These are phyloP conservation scores for Elaphurus davidianus DNA, from an alignment of 2,113 vertebrate species.

Conservation along the genomic window DNA sequence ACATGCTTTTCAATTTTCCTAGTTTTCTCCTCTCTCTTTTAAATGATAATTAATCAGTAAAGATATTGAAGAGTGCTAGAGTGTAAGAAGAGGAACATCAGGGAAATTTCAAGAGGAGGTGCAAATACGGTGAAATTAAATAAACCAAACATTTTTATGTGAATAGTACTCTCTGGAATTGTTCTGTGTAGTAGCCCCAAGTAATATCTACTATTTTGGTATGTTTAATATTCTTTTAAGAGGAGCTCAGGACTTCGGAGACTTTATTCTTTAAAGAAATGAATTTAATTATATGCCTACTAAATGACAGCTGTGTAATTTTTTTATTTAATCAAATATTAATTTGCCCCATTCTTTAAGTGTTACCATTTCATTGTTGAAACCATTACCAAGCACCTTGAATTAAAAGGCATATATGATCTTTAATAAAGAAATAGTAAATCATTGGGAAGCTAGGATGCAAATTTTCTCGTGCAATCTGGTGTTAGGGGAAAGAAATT, in stretches of 20 bases:
- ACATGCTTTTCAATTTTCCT: neutral
- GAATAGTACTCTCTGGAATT: neutral
- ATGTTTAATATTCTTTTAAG: constrained; percentile 47
- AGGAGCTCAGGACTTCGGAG: constrained; percentile 34
- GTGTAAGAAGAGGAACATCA: neutral
- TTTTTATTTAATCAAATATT: constrained; percentile 52
- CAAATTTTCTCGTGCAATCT: constrained; percentile 13
- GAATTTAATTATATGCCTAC: constrained; percentile 45
- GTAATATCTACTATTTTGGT: neutral
- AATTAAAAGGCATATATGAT: constrained; percentile 11
- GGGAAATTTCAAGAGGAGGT: neutral
- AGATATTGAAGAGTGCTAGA: neutral
- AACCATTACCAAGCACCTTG: neutral
- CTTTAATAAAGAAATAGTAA: constrained; percentile 35
- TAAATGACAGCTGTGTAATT: constrained; percentile 17
- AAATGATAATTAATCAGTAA: constrained; percentile 25
- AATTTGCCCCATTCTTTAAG: constrained; percentile 14
- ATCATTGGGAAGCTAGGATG: neutral
- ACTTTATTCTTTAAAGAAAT: constrained; percentile 47
- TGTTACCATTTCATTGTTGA: constrained; percentile 23
- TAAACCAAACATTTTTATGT: neutral
- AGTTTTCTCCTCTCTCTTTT: neutral
- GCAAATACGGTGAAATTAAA: constrained; percentile 2
- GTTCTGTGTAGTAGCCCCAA: neutral
- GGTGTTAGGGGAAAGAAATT: neutral